phyloP scores from a whole-genome alignment of 2,113 vertebrate species.

The Caranx melampygus region DNA sequence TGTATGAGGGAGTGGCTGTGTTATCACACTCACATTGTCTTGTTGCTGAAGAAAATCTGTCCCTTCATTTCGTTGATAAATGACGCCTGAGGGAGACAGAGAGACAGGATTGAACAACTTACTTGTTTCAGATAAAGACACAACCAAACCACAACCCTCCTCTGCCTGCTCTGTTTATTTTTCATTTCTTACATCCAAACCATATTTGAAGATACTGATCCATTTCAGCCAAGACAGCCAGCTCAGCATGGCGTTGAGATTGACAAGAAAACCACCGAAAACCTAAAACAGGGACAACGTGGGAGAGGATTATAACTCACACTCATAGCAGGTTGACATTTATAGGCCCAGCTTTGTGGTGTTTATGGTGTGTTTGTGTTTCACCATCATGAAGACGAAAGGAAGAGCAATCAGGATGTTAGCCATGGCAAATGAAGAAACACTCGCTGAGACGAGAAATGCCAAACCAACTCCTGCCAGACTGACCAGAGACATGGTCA shows the following conservation, averaged over 20 bases:
- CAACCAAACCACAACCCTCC: neutral
- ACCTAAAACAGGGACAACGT: slow-evolving; percentile 70
- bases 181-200: slow-evolving; percentile 79
- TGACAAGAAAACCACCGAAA: slow-evolving; percentile 85
- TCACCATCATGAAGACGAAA: slow-evolving; percentile 88
- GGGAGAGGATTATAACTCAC: neutral
- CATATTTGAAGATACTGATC: slow-evolving; percentile 86
- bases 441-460: slow-evolving; percentile 84
- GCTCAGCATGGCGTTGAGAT: slow-evolving; percentile 84
- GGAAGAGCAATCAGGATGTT: slow-evolving; percentile 85
- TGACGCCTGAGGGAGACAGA: slow-evolving; percentile 74
- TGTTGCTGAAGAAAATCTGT: slow-evolving; percentile 70
- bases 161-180: neutral
- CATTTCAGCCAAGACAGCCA: slow-evolving; percentile 87
- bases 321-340: neutral
- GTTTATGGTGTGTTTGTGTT: neutral
- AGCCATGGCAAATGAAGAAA: slow-evolving; percentile 83
- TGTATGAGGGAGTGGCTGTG: neutral
- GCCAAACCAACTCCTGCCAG: slow-evolving; percentile 83
- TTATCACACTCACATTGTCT: slow-evolving; percentile 65
- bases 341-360: neutral
- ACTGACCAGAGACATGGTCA: slow-evolving; percentile 84
- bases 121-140: neutral
- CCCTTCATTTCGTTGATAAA: slow-evolving; percentile 82
- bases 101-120: neutral